Percentiles rank a stretch among this genome's conserved stretches.
Evolutionary conservation across 1,140 invertebrate species (phyloP).

Genomic region (Holotrichia oblita): DNA sequence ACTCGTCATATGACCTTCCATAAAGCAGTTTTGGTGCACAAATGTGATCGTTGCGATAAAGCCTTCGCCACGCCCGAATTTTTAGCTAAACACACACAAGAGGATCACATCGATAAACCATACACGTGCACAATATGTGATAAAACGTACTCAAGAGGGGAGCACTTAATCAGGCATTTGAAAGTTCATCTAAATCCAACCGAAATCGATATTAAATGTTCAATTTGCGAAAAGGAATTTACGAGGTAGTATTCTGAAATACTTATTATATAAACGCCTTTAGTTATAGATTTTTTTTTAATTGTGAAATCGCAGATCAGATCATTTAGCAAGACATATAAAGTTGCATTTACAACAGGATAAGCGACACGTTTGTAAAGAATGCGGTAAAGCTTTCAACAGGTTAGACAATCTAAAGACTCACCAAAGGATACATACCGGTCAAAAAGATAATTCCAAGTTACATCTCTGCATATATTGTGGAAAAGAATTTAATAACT

Average conservation of each 20-base stretch:
- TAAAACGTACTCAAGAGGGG: slow-evolving; percentile 60
- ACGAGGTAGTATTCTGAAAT: slow-evolving; percentile 48
- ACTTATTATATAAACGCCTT: not conserved
- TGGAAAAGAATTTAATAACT: slow-evolving; percentile 62
- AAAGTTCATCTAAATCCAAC: slow-evolving; percentile 55
- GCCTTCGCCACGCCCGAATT: slow-evolving; percentile 58
- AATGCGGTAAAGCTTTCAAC: slow-evolving; percentile 64
- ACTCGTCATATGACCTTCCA: slow-evolving; percentile 59
- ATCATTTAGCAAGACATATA: slow-evolving; percentile 57
- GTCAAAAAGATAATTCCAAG: slow-evolving; percentile 60
- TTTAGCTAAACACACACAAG: slow-evolving; percentile 68
- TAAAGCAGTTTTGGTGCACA: slow-evolving; percentile 56
- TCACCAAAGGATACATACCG: slow-evolving; percentile 61
- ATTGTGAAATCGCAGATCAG: slow-evolving; percentile 51
- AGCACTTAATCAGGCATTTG: slow-evolving; percentile 63
- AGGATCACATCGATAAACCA: slow-evolving; percentile 73
- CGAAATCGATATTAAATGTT: slow-evolving; percentile 55
- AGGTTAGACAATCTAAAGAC: slow-evolving; percentile 61
- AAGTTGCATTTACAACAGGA: slow-evolving; percentile 59
- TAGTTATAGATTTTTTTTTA: not conserved
- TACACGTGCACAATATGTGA: slow-evolving; percentile 69
- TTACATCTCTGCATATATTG: slow-evolving; percentile 63
- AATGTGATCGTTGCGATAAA: slow-evolving; percentile 59
- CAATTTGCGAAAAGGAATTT: slow-evolving; percentile 57
- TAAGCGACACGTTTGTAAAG: slow-evolving; percentile 62